Evolutionary conservation across 1,140 invertebrate genomes (phyloP).

Genomic region (Oedothorax gibbosus): DNA sequence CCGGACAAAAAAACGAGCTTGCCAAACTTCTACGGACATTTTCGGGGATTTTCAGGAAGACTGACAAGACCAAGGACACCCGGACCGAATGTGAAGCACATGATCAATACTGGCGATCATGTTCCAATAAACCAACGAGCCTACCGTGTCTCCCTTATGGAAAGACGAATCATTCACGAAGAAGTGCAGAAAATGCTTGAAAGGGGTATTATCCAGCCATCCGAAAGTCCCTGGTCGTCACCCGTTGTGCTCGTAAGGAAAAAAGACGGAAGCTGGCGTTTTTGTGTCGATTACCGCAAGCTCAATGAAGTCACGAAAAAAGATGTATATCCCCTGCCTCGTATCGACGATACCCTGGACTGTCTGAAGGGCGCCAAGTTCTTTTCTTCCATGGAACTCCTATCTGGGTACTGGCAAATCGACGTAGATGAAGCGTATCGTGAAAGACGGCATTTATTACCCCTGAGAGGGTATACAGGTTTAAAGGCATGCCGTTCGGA

Average conservation of each 20-base stretch:
- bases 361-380: slow-evolving; percentile 65
- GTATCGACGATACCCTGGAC: slow-evolving; percentile 70
- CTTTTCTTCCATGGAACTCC: slow-evolving; percentile 67
- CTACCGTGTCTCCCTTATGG: not conserved
- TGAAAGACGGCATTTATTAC: slow-evolving; percentile 27
- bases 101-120: not conserved
- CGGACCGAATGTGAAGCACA: not conserved
- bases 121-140: not conserved
- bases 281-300: slow-evolving; percentile 70
- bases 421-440: slow-evolving; percentile 14
- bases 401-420: slow-evolving; percentile 71
- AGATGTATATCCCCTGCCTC: slow-evolving; percentile 72
- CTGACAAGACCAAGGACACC: not conserved
- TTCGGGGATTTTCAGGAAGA: not conserved
- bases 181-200: slow-evolving; percentile 8
- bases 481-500: slow-evolving; percentile 2
- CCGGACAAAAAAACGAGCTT: not conserved
- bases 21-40: not conserved
- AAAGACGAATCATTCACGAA: slow-evolving; percentile 15
- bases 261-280: slow-evolving; percentile 68
- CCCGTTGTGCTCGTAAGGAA: slow-evolving; percentile 70
- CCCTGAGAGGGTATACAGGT: slow-evolving; percentile 9
- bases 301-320: slow-evolving; percentile 69
- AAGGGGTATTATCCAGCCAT: not conserved
- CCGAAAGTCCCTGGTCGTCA: slow-evolving; percentile 65